Evolutionary conservation across 1,140 invertebrate species (phyloP).

Genomic region (Epicauta chinensis): DNA sequence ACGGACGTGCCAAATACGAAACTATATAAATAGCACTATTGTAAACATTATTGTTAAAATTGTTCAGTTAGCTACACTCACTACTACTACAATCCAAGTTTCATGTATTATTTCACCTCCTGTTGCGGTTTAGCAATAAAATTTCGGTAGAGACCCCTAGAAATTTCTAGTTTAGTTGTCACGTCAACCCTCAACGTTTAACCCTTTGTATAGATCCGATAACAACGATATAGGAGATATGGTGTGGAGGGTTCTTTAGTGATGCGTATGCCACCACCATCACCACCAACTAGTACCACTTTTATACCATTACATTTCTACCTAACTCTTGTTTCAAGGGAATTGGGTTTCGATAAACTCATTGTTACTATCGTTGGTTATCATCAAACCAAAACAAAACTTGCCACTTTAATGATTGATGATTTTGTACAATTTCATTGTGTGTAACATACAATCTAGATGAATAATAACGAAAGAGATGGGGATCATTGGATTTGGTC

Average conservation of each 20-base stretch:
- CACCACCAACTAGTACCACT: slow-evolving; percentile 7
- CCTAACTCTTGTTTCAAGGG: too few species aligned
- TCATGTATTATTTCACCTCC: too few species aligned
- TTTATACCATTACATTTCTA: neutral
- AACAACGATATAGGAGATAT: slow-evolving; percentile 9
- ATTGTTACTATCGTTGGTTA: slow-evolving; percentile 19
- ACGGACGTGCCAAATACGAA: slow-evolving; percentile 11
- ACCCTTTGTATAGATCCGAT: slow-evolving; percentile 7
- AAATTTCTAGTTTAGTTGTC: too few species aligned
- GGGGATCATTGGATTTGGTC: slow-evolving; percentile 20
- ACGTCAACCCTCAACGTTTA: slow-evolving; percentile 4
- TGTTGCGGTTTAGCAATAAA: too few species aligned
- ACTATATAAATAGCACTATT: slow-evolving; percentile 10
- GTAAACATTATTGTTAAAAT: slow-evolving; percentile 13
- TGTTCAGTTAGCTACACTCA: too few species aligned
- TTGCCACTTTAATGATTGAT: slow-evolving; percentile 31
- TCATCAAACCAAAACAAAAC: slow-evolving; percentile 23
- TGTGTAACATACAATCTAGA: slow-evolving; percentile 25
- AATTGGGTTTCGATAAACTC: slow-evolving; percentile 24
- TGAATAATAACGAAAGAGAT: slow-evolving; percentile 23
- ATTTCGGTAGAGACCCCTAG: too few species aligned
- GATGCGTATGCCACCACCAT: too few species aligned
- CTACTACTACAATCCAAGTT: too few species aligned
- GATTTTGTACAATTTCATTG: slow-evolving; percentile 17
- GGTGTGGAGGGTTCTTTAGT: slow-evolving; percentile 7